phyloP scores from a whole-genome alignment of 2,888 invertebrate species.

The Villa cingulata region DNA sequence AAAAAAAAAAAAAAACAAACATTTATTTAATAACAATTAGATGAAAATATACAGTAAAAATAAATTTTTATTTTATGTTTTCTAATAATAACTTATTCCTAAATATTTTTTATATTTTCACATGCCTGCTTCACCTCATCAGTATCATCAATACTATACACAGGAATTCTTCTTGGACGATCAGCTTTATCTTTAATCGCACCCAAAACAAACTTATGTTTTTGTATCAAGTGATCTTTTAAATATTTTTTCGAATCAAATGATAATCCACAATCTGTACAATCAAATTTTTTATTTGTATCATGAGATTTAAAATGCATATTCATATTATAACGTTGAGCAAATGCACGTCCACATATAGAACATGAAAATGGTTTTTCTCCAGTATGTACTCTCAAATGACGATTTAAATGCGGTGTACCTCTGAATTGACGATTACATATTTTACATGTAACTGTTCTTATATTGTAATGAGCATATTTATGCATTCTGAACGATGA shows the following conservation, averaged over 20 bases:
- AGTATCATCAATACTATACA: too few relatives aligned
- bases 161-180: background rate
- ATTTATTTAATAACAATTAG: too few relatives aligned
- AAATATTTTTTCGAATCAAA: background rate
- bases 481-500: slow-evolving; percentile 36
- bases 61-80: too few relatives aligned
- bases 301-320: slow-evolving; percentile 2
- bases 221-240: background rate
- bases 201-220: background rate
- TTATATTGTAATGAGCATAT: slow-evolving; percentile 25
- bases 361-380: slow-evolving; percentile 13
- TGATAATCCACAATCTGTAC: background rate
- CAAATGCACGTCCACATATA: slow-evolving; percentile 13
- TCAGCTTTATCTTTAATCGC: background rate
- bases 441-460: slow-evolving; percentile 14
- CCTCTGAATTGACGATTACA: slow-evolving; percentile 31
- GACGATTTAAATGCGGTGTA: slow-evolving; percentile 33
- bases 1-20: too few relatives aligned
- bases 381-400: slow-evolving; percentile 33
- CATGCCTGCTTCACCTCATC: too few relatives aligned
- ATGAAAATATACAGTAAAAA: too few relatives aligned
- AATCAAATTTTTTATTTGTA: background rate
- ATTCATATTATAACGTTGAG: slow-evolving; percentile 14
- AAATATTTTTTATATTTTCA: too few relatives aligned
- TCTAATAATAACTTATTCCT: too few relatives aligned